phyloP scores from a whole-genome alignment of 2,113 vertebrate genomes.

The Phyllostomus hastatus region DNA sequence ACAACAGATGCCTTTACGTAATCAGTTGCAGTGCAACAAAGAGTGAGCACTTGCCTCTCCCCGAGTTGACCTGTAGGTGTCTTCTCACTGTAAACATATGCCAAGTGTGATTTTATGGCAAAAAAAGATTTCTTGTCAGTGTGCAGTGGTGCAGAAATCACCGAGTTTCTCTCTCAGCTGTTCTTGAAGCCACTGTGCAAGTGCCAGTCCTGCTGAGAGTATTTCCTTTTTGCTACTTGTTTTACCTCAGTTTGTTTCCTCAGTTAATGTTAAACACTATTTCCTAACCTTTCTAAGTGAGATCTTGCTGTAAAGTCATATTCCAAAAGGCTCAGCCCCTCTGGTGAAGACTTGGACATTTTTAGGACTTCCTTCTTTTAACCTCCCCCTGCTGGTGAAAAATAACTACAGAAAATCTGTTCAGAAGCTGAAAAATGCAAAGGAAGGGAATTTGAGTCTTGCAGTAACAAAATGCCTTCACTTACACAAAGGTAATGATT shows the following conservation, averaged over 20 bases:
- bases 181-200: background rate
- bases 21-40: background rate
- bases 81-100: background rate
- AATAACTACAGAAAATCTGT: background rate
- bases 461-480: slow-evolving; percentile 17
- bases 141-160: background rate
- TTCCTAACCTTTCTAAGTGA: slow-evolving; percentile 31
- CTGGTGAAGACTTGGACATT: background rate
- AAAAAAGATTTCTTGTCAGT: background rate
- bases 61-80: background rate
- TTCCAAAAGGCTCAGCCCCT: background rate
- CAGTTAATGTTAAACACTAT: background rate
- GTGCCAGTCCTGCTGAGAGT: background rate
- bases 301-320: background rate
- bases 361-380: slow-evolving; percentile 10
- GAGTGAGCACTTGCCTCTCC: background rate
- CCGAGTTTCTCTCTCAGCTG: background rate
- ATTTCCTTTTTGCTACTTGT: slow-evolving; percentile 19
- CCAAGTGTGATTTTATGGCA: background rate
- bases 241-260: slow-evolving; percentile 19
- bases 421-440: background rate
- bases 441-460: background rate
- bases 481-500: slow-evolving; percentile 1
- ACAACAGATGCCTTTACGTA: background rate
- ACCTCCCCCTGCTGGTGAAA: slow-evolving; percentile 49